Evolutionary conservation across 2,113 vertebrate species (phyloP), one percentile per base, ranked within the genome.

Genomic region (Procapra przewalskii): DNA sequence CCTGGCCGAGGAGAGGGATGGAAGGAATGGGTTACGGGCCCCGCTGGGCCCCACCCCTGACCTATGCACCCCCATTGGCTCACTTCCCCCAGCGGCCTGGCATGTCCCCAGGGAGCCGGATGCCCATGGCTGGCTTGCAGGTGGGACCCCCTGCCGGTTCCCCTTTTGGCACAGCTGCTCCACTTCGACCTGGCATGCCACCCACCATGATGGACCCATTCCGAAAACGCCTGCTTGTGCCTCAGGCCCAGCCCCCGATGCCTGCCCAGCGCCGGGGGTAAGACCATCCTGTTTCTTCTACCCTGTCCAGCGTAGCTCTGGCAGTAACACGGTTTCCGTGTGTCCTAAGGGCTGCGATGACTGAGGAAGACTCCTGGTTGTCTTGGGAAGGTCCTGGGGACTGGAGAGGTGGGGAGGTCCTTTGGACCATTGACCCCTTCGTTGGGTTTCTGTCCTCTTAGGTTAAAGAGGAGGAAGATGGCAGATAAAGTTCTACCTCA

Each of bases 401-500:
- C 31, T 75, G 75, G 50, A 33, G 55, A 36, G 43, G 27, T 48
- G 4, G 7, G 0, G n/a, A 31, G 43, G 33, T 36, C 33, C 36
- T 48, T 79, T 64, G 79, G 62, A 80, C 52, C 52, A 5, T 6
- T 84, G 90, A 77, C 23, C 21, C 92, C 27, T 9, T 2, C 80
- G 48, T 25, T 95, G 84, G 11, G n/a, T 71, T 95, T 96, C 80
- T 97, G 43, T 77, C 33, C 59, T 81, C 23, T 45, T 97, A 99
- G 99, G 97, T 97, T 99, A 86, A 99, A 99, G 97, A 99, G 99
- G 98, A 99, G 99, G 97, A 99, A 99, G 98, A 99, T 99, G 99
- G 99, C 99, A 33, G 99, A 99, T 99, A 99, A 99, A 98, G 99
- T 99, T 98, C 99, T 99, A 96, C 99, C 99, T 6, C 99, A 99